These are phyloP conservation scores for Drosophila nikananu DNA, from an alignment of 1,140 invertebrate genomes.

Conservation along the genomic window DNA sequence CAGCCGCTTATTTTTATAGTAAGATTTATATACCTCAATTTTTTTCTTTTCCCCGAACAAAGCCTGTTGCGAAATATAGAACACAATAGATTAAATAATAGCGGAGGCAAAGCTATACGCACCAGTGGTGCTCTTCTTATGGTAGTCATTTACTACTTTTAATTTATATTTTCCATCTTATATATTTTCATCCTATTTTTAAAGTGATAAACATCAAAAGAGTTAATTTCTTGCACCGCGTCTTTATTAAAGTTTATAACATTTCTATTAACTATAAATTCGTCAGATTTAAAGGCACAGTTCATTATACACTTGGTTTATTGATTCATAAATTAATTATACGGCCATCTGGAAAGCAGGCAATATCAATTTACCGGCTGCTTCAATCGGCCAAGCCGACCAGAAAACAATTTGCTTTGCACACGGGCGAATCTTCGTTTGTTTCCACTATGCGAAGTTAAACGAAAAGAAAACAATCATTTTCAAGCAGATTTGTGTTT, in stretches of 20 bases:
- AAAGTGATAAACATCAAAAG: neutral
- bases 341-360: constrained; percentile 15
- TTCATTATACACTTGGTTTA: neutral
- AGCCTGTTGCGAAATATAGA: neutral
- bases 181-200: neutral
- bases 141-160: too few relatives aligned
- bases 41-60: neutral
- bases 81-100: neutral
- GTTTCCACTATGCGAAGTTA: neutral
- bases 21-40: neutral
- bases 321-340: neutral
- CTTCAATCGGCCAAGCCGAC: neutral
- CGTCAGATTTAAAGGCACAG: neutral
- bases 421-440: neutral
- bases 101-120: neutral
- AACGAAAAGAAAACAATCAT: constrained; percentile 8
- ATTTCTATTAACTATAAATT: neutral
- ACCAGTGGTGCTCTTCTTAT: neutral
- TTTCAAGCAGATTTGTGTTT: constrained; percentile 6
- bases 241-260: neutral
- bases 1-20: neutral
- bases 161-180: too few relatives aligned
- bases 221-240: neutral
- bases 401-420: neutral
- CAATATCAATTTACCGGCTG: constrained; percentile 1